phyloP scores from a whole-genome alignment of 2,888 invertebrate genomes.

The Agriopis aurantiaria region DNA sequence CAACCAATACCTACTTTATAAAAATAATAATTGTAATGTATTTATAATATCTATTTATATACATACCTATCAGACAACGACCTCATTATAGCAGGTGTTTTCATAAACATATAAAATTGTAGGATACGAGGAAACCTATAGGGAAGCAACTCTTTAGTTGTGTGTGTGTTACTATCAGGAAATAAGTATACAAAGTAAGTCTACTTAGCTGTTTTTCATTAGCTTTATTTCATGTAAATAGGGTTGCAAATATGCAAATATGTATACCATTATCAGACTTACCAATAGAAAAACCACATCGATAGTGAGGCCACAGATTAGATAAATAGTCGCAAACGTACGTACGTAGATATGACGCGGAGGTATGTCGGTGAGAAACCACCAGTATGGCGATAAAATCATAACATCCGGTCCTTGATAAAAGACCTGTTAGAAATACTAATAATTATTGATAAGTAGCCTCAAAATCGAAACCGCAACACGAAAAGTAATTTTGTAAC shows the following conservation, averaged over 20 bases:
- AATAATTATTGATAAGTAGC: slow-evolving; percentile 25
- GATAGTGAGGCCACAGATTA: slow-evolving; percentile 27
- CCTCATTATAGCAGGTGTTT: background rate
- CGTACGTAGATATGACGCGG: slow-evolving; percentile 20
- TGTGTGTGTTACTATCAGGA: background rate
- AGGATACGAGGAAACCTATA: slow-evolving; percentile 8
- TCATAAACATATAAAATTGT: background rate
- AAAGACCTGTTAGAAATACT: slow-evolving; percentile 33
- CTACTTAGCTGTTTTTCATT: background rate
- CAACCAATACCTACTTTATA: too few species aligned
- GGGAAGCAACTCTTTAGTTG: background rate
- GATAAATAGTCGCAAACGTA: slow-evolving; percentile 16
- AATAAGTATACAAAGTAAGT: background rate
- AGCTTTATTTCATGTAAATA: slow-evolving; percentile 4
- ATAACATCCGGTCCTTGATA: slow-evolving; percentile 44
- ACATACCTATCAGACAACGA: background rate
- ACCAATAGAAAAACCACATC: slow-evolving; percentile 20
- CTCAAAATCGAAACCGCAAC: slow-evolving; percentile 34
- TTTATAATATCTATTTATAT: too few species aligned
- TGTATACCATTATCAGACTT: background rate
- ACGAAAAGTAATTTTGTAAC: slow-evolving; percentile 8
- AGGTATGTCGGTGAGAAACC: slow-evolving; percentile 28
- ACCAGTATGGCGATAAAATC: slow-evolving; percentile 37
- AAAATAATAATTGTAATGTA: too few species aligned
- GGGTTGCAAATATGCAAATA: slow-evolving; percentile 12